phyloP scores from a whole-genome alignment of 2,797 vertebrate genomes.

The Scomberomorus guttatus region DNA sequence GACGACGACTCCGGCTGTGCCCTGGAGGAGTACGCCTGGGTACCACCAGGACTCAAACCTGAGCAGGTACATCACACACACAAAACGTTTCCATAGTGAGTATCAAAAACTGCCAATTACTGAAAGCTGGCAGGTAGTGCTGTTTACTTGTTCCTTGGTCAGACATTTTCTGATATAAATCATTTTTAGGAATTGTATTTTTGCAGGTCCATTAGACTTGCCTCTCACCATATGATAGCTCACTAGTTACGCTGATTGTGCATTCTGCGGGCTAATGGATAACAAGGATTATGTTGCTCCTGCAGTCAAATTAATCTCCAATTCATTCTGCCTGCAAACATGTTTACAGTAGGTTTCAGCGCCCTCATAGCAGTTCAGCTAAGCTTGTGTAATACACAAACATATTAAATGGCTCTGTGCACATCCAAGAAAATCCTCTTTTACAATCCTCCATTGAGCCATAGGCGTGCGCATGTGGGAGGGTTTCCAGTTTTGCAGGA shows the following conservation, averaged over 20 bases:
- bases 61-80: conserved; percentile 89
- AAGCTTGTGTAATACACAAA: conserved; percentile 47
- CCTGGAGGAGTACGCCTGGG: conserved; percentile 98
- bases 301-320: conserved; percentile 66
- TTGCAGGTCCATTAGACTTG: not conserved
- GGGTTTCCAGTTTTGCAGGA: conserved; percentile 66
- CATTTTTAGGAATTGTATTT: not conserved
- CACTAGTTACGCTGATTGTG: conserved; percentile 32
- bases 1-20: conserved; percentile 98
- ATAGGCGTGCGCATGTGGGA: conserved; percentile 31
- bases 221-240: conserved; percentile 19
- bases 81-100: not conserved
- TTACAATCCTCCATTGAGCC: conserved; percentile 56
- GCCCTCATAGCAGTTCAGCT: conserved; percentile 25
- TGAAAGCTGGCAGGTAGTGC: not conserved
- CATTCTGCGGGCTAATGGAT: conserved; percentile 37
- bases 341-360: conserved; percentile 63
- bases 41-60: conserved; percentile 96
- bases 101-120: not conserved
- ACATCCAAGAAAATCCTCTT: conserved; percentile 51
- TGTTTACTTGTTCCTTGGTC: not conserved
- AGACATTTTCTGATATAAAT: not conserved
- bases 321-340: conserved; percentile 58
- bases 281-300: conserved; percentile 53
- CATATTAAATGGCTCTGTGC: conserved; percentile 39